phyloP scores from a whole-genome alignment of 2,797 vertebrate species.

The Onychomys leucogaster region DNA sequence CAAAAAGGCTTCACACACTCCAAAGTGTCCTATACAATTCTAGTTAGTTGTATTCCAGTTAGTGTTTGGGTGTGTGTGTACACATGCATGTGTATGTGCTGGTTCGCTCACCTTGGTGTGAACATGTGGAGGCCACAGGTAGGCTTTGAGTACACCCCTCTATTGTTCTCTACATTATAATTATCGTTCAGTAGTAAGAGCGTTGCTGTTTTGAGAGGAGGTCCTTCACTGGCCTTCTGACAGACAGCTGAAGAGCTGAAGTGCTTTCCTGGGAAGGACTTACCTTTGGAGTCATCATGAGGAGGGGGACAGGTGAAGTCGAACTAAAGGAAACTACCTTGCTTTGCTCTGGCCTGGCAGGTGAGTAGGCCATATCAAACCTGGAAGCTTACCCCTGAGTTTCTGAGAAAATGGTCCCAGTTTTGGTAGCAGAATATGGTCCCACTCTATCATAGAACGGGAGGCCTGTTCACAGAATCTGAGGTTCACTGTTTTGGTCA shows the following conservation, averaged over 20 bases:
- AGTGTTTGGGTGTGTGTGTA: not conserved
- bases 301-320: not conserved
- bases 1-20: not conserved
- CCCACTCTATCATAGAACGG: constrained; percentile 46
- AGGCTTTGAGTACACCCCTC: not conserved
- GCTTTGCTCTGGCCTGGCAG: not conserved
- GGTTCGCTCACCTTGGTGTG: too few relatives aligned
- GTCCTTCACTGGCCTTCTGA: constrained; percentile 3
- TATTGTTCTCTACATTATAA: not conserved
- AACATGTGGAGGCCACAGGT: not conserved
- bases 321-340: not conserved
- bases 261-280: not conserved
- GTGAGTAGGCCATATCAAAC: not conserved
- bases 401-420: constrained; percentile 16
- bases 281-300: not conserved
- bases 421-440: constrained; percentile 36
- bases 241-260: not conserved
- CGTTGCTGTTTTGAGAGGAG: not conserved
- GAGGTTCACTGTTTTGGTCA: not conserved
- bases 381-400: not conserved
- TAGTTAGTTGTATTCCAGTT: not conserved
- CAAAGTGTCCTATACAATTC: not conserved
- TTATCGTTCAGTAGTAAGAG: not conserved
- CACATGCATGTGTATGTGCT: not conserved
- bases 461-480: not conserved